These are phyloP conservation scores for Nysson spinosus DNA, from an alignment of 2,888 invertebrate species.

Conservation along the genomic window DNA sequence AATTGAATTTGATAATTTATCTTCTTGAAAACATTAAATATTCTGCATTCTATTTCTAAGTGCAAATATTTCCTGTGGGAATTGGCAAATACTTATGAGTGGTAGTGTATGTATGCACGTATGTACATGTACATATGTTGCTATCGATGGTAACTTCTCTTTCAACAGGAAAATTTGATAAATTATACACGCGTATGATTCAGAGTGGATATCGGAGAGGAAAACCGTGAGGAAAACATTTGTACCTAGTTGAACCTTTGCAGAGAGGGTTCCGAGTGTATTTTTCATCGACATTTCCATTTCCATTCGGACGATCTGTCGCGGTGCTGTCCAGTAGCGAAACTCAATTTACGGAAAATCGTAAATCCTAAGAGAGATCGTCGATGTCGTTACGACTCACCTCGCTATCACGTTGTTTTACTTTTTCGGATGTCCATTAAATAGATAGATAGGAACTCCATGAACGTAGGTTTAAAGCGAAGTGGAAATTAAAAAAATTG, in stretches of 20 bases:
- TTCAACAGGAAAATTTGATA: no score
- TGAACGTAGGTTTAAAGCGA: no score
- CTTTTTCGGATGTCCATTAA: conserved; percentile 15
- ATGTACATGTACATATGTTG: no score
- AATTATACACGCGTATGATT: conserved; percentile 21
- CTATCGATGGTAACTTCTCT: no score
- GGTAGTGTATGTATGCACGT: no score
- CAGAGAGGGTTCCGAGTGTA: conserved; percentile 4
- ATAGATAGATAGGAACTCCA: conserved; percentile 16
- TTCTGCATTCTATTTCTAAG: no score
- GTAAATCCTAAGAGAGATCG: conserved; percentile 34
- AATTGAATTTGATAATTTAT: no score
- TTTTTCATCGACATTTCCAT: conserved; percentile 50
- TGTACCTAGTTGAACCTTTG: conserved; percentile 9
- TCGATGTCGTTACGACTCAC: not conserved
- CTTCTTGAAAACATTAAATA: no score
- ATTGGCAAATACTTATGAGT: no score
- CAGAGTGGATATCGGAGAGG: not conserved
- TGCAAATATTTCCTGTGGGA: no score
- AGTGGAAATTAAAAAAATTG: no score
- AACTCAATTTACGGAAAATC: conserved; percentile 52
- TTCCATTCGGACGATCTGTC: conserved; percentile 40
- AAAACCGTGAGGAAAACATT: conserved; percentile 2
- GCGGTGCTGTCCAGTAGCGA: conserved; percentile 22
- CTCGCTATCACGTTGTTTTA: not conserved